A percentile compares a stretch with the other conserved stretches of the same genome.
Conservation (phyloP, 2,113 vertebrate genomes). For the Oryzias javanicus region DNA sequence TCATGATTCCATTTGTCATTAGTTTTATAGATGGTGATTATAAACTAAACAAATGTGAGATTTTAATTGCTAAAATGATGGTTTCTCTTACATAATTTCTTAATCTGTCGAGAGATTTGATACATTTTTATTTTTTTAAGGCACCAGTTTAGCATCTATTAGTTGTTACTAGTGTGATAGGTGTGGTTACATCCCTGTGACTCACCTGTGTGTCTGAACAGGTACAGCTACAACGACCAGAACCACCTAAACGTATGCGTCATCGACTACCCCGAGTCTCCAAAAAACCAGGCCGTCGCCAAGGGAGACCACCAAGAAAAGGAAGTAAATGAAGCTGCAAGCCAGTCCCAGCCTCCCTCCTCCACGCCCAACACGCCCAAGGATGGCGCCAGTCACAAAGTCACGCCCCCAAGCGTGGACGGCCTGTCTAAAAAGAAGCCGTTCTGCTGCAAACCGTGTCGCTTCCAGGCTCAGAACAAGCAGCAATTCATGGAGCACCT, state of each 20-base stretch:
- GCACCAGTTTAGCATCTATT: too few species aligned
- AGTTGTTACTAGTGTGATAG: too few species aligned
- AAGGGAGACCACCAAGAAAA: neutral
- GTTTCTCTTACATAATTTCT: too few species aligned
- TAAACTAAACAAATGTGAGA: too few species aligned
- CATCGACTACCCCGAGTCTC: constrained; percentile 54
- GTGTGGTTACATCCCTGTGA: neutral
- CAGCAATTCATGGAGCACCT: constrained; percentile 94
- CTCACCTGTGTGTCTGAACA: constrained; percentile 30
- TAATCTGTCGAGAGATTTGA: too few species aligned
- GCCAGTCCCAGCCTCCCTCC: neutral
- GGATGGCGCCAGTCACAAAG: constrained; percentile 50
- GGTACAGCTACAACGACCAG: constrained; percentile 68
- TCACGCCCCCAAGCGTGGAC: constrained; percentile 59
- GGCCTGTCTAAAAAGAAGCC: constrained; percentile 86
- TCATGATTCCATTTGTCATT: neutral
- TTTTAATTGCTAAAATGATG: too few species aligned
- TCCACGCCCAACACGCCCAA: constrained; percentile 7
- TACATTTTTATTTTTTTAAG: too few species aligned
- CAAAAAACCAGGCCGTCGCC: accelerated
- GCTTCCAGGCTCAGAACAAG: constrained; percentile 87
- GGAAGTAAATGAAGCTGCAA: constrained; percentile 18
- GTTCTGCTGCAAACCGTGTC: constrained; percentile 93
- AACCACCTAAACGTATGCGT: constrained; percentile 48
- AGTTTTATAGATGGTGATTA: too few species aligned